Evolutionary conservation across 2,113 vertebrate species (phyloP).

Genomic region (Struthio camelus): DNA sequence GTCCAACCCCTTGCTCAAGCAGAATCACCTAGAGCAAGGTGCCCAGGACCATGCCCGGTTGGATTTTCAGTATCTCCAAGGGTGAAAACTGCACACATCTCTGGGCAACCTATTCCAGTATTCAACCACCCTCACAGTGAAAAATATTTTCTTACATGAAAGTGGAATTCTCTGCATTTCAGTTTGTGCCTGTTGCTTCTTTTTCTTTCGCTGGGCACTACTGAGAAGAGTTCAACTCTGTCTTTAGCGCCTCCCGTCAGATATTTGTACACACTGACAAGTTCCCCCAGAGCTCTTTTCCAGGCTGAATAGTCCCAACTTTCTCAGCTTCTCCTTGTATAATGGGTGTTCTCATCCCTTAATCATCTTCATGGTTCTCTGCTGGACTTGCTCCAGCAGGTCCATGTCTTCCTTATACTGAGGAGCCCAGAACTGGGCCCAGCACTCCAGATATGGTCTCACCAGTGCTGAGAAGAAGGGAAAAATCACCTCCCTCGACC

Average conservation of each 20-base stretch:
- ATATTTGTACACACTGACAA: neutral
- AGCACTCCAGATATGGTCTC: neutral
- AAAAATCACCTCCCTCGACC: neutral
- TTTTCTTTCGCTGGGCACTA: neutral
- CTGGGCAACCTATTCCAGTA: rapidly evolving
- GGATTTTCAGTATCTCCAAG: neutral
- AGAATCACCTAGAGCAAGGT: neutral
- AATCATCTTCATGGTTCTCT: neutral
- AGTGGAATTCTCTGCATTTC: neutral
- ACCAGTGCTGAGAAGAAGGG: neutral
- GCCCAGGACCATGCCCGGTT: neutral
- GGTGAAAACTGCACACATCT: neutral
- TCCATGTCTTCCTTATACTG: neutral
- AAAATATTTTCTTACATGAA: neutral
- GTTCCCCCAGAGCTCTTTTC: no score
- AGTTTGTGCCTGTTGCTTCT: neutral
- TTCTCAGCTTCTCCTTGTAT: no score
- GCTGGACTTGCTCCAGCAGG: neutral
- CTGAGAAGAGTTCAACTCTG: neutral
- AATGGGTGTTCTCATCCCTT: neutral
- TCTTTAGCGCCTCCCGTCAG: neutral
- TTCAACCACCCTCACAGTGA: neutral
- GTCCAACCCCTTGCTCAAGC: neutral
- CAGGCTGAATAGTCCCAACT: no score
- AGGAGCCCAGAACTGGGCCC: neutral